phyloP scores from a whole-genome alignment of 2,797 vertebrate genomes.

The Pangasius larnaudii region DNA sequence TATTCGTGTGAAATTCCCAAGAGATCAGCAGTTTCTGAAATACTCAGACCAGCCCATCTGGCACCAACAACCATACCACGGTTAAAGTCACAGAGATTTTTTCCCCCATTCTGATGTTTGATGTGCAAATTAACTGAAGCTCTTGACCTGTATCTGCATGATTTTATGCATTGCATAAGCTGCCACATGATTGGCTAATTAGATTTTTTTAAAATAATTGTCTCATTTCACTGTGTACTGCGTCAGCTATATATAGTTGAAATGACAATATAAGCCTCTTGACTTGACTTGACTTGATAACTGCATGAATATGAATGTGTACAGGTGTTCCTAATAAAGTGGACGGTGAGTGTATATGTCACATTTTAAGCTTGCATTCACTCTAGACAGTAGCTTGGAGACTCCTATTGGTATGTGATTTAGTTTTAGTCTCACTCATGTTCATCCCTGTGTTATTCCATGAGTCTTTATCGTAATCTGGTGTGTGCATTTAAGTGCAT shows the following conservation, averaged over 20 bases:
- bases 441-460: neutral
- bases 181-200: neutral
- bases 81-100: neutral
- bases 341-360: too few species aligned
- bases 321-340: conserved; percentile 4
- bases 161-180: neutral
- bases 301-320: neutral
- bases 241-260: too few species aligned
- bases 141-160: neutral
- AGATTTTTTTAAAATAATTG: too few species aligned
- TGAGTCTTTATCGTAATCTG: neutral
- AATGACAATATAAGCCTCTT: too few species aligned
- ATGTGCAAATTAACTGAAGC: neutral
- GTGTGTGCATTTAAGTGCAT: neutral
- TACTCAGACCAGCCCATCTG: neutral
- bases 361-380: neutral
- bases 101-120: neutral
- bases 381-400: neutral
- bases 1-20: too few species aligned
- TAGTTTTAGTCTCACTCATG: neutral
- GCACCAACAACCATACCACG: neutral
- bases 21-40: neutral
- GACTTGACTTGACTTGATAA: too few species aligned
- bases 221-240: too few species aligned
- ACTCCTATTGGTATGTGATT: neutral